These are phyloP conservation scores for Agriopis aurantiaria DNA, from an alignment of 2,888 invertebrate species.

Conservation along the genomic window DNA sequence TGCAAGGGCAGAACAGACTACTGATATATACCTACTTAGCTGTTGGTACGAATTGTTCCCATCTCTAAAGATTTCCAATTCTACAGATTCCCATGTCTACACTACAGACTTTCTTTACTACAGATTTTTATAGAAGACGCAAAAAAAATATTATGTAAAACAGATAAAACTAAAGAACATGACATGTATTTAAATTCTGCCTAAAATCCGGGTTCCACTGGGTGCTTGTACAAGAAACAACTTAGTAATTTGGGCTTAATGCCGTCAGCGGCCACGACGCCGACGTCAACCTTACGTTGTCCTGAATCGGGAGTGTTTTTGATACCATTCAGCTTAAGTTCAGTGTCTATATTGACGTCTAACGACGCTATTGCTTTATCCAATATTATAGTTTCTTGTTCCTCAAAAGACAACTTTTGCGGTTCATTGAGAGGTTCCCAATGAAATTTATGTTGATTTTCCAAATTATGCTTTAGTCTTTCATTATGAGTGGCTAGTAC, in stretches of 20 bases:
- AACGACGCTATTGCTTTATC: conserved; percentile 64
- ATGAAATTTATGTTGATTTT: conserved; percentile 57
- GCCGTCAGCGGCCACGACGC: neutral
- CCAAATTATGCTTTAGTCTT: conserved; percentile 63
- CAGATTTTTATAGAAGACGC: too few relatives aligned
- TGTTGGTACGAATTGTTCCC: too few relatives aligned
- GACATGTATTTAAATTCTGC: neutral
- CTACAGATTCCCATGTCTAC: too few relatives aligned
- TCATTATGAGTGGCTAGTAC: conserved; percentile 69
- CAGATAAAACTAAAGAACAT: neutral
- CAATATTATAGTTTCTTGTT: conserved; percentile 60
- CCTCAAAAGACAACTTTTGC: conserved; percentile 51
- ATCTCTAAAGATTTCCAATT: too few relatives aligned
- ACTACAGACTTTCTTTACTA: too few relatives aligned
- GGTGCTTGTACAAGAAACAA: conserved; percentile 37
- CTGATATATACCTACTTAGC: too few relatives aligned
- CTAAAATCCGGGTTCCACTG: conserved; percentile 12
- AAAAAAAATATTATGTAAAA: neutral
- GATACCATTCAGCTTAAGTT: conserved; percentile 4
- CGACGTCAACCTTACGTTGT: neutral
- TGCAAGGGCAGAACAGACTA: too few relatives aligned
- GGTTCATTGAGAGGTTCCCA: conserved; percentile 56
- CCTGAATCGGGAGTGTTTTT: neutral
- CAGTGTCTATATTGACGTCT: conserved; percentile 47
- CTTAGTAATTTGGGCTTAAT: conserved; percentile 35